Base-by-base conservation (phyloP, 2,113 vertebrate species). In the Ochotona princeps region DNA sequence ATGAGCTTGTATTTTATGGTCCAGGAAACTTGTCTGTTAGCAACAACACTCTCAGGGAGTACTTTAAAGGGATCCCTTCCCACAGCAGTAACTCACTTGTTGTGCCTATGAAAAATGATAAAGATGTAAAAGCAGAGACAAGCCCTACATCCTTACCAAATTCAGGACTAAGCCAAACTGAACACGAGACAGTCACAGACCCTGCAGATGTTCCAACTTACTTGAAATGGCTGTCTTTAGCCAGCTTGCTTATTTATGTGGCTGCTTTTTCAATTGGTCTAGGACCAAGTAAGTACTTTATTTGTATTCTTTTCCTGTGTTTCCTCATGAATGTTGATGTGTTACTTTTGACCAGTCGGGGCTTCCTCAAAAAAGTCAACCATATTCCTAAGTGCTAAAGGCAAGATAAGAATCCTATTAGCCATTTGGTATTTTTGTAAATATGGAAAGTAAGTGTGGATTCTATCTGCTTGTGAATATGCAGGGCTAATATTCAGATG, bases 201-300 rank as follows among this genome's bases (percentile, higher is more conserved):
- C 35, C 80, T 17, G 57, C 0, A 1, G 96, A 97, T 3, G 88
- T 98, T 70, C 98, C 98, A 0, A n/a, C 97, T n/a, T 96, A 97
- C 74, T 96, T 99, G 94, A 99, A 99, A 97, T 99, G 99, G 99
- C 97, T 99, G 1, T 99, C 99, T 0, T 95, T 99, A 94, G 98
- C 98, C 97, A 99, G 99, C 93, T 97, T 99, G 89, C 98, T 99
- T 96, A 96, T 99, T 84, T 99, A 99, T 75, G 98, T 99, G 84
- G 99, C 99, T 89, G 99, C 98, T 70, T 99, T 99, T 98, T 99
- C 99, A 88, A 97, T 99, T 96, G 98, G 99, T 97, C 98, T 99
- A 70, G 99, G 99, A 96, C 99, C 99, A 98, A 99, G 99, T 99
- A 98, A 99, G 99, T 98, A 90, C 90, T 96, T 96, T 0, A 25